Conservation (phyloP, 2,888 invertebrate species). For the Acronicta alni region DNA sequence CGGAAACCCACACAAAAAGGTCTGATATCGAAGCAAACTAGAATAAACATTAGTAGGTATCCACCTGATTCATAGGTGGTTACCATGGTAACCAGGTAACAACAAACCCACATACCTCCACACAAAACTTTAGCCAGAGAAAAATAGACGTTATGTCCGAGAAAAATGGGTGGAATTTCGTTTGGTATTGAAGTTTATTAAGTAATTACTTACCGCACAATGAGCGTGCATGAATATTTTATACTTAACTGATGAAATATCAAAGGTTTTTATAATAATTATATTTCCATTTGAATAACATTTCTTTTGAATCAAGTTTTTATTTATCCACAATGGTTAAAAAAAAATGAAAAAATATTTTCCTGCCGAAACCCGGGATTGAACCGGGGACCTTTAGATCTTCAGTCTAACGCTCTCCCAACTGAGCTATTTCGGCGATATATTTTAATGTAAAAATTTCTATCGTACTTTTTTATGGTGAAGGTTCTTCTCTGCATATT, state of each 20-base stretch:
- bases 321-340: no score
- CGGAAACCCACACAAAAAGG: slow-evolving; percentile 30
- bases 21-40: slow-evolving; percentile 43
- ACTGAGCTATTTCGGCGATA: slow-evolving; percentile 70
- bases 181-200: slow-evolving; percentile 30
- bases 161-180: slow-evolving; percentile 17
- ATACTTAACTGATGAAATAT: slow-evolving; percentile 20
- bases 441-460: rapidly evolving
- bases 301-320: not conserved
- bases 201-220: slow-evolving; percentile 37
- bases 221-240: slow-evolving; percentile 35
- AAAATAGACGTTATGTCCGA: slow-evolving; percentile 29
- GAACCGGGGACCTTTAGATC: slow-evolving; percentile 71
- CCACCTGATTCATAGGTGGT: slow-evolving; percentile 58
- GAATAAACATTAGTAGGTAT: slow-evolving; percentile 56
- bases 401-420: slow-evolving; percentile 73
- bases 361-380: slow-evolving; percentile 41
- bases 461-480: not conserved
- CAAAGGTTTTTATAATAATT: slow-evolving; percentile 17
- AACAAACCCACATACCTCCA: slow-evolving; percentile 57
- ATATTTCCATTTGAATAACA: not conserved
- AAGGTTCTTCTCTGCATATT: not conserved
- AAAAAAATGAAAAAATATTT: slow-evolving; percentile 8
- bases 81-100: slow-evolving; percentile 67
- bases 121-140: not conserved